phyloP scores from a whole-genome alignment of 2,888 invertebrate species.

The Drosophila putrida region DNA sequence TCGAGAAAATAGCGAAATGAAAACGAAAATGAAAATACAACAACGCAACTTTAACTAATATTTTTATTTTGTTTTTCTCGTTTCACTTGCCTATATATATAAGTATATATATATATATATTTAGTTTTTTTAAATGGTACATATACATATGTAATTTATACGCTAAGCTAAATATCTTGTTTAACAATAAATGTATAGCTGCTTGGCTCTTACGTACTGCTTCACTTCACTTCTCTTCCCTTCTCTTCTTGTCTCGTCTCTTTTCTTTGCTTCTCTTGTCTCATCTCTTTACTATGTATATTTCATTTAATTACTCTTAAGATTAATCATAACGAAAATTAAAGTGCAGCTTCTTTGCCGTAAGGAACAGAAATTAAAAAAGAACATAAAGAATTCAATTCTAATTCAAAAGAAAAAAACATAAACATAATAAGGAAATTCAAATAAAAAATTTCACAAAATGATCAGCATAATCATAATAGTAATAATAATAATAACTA shows the following conservation, averaged over 20 bases:
- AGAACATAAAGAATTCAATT: slow-evolving; percentile 65
- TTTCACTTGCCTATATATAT: slow-evolving; percentile 65
- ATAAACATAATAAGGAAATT: slow-evolving; percentile 58
- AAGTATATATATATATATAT: slow-evolving; percentile 42
- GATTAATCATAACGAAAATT: slow-evolving; percentile 54
- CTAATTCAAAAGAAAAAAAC: slow-evolving; percentile 54
- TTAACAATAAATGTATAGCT: slow-evolving; percentile 79
- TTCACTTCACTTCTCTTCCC: slow-evolving; percentile 20
- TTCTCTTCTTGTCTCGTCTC: slow-evolving; percentile 21
- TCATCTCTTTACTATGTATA: slow-evolving; percentile 39
- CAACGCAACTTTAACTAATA: slow-evolving; percentile 67
- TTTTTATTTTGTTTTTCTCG: slow-evolving; percentile 54
- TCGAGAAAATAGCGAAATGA: slow-evolving; percentile 8
- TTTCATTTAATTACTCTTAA: slow-evolving; percentile 46
- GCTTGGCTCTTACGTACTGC: slow-evolving; percentile 56
- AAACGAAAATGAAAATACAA: slow-evolving; percentile 52
- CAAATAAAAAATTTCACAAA: slow-evolving; percentile 53
- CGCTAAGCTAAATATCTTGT: slow-evolving; percentile 75
- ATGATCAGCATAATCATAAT: slow-evolving; percentile 38
- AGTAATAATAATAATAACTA: slow-evolving; percentile 47
- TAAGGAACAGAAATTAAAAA: slow-evolving; percentile 72
- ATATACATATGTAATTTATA: slow-evolving; percentile 73
- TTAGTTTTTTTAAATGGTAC: slow-evolving; percentile 59
- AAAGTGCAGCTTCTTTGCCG: slow-evolving; percentile 70
- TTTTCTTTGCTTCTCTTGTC: slow-evolving; percentile 24